Evolutionary conservation across 1,140 invertebrate genomes (phyloP).

Genomic region (Drosophila kohkoa): DNA sequence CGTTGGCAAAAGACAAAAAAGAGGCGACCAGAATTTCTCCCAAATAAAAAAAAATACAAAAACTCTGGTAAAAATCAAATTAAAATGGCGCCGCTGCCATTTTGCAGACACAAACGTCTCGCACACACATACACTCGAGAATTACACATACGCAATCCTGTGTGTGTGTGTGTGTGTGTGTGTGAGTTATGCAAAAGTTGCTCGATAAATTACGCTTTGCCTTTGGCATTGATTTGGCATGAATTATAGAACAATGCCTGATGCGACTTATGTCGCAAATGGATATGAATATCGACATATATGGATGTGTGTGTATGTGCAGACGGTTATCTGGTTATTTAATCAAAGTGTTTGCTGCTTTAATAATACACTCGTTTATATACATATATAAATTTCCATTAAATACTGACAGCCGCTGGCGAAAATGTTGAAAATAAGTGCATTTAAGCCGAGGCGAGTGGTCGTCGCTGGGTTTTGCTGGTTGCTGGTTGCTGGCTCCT

Average conservation of each 20-base stretch:
- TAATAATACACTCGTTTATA: not conserved
- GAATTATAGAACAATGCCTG: slow-evolving; percentile 59
- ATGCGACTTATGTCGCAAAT: not conserved
- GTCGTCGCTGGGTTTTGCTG: not conserved
- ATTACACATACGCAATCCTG: not conserved
- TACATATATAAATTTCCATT: slow-evolving; percentile 51
- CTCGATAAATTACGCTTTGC: slow-evolving; percentile 66
- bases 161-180: slow-evolving; percentile 27
- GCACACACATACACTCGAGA: slow-evolving; percentile 3
- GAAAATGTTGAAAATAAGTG: slow-evolving; percentile 60
- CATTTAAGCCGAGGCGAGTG: slow-evolving; percentile 40
- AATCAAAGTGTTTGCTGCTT: slow-evolving; percentile 2
- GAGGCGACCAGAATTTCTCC: not conserved
- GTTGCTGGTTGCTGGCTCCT: too few relatives aligned
- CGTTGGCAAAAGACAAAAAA: slow-evolving; percentile 30
- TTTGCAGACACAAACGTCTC: slow-evolving; percentile 38
- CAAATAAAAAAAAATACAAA: slow-evolving; percentile 8
- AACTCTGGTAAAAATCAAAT: slow-evolving; percentile 65
- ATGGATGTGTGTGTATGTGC: not conserved
- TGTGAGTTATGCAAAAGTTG: slow-evolving; percentile 47
- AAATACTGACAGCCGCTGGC: slow-evolving; percentile 58
- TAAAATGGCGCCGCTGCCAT: slow-evolving; percentile 75
- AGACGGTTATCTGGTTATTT: slow-evolving; percentile 1
- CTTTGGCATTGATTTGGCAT: slow-evolving; percentile 72
- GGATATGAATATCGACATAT: not conserved